Conservation (phyloP, 2,797 vertebrate genomes). For the Rhyacichthys aspro region DNA sequence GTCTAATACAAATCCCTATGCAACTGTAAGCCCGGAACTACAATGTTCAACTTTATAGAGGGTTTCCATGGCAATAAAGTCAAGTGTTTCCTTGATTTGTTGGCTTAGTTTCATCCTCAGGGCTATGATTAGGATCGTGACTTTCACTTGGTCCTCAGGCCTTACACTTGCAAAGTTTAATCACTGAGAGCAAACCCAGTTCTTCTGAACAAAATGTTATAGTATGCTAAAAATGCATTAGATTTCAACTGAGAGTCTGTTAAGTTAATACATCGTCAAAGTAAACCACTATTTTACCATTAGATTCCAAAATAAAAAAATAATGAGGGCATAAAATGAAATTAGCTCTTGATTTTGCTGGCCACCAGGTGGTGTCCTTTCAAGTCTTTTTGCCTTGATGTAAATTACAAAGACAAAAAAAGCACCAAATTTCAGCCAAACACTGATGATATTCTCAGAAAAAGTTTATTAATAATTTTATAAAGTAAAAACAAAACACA, state of each 20-base stretch:
- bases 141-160: constrained; percentile 54
- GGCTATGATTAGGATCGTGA: constrained; percentile 43
- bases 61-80: constrained; percentile 60
- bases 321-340: background rate
- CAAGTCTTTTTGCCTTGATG: too few species aligned
- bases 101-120: constrained; percentile 26
- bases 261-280: too few species aligned
- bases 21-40: constrained; percentile 59
- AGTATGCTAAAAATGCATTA: too few species aligned
- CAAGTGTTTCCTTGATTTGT: constrained; percentile 56
- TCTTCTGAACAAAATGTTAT: too few species aligned
- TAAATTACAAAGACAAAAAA: constrained; percentile 23
- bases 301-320: too few species aligned
- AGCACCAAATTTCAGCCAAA: constrained; percentile 33
- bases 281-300: too few species aligned
- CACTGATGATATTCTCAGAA: constrained; percentile 54
- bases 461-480: constrained; percentile 70
- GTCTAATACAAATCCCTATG: constrained; percentile 59
- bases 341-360: background rate
- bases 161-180: background rate
- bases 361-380: constrained; percentile 76
- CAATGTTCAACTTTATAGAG: constrained; percentile 65
- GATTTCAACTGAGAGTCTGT: too few species aligned
- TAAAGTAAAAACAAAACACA: constrained; percentile 47
- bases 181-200: too few species aligned